Evolutionary conservation across 2,888 invertebrate species (phyloP).

Genomic region (Synergus umbraculus): DNA sequence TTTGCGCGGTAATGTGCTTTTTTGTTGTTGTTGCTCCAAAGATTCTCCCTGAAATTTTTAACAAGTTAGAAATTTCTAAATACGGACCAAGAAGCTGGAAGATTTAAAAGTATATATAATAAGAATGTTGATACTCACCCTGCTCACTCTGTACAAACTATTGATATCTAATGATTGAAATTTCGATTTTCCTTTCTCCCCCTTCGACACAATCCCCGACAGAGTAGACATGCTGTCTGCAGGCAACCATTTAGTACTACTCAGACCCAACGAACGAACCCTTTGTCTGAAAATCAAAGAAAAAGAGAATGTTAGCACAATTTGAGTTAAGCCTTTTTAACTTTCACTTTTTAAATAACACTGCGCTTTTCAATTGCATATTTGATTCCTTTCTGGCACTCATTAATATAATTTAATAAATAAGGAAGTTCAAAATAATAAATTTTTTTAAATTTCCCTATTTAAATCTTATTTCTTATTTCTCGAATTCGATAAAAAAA

Average conservation of each 20-base stretch:
- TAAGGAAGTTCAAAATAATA: not conserved
- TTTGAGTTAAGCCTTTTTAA: not conserved
- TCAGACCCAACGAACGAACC: conserved; percentile 89
- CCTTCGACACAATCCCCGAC: conserved; percentile 91
- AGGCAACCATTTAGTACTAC: conserved; percentile 93
- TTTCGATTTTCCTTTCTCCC: conserved; percentile 95
- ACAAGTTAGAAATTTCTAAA: conserved; percentile 53
- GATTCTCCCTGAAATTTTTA: conserved; percentile 84
- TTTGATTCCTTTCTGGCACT: not conserved
- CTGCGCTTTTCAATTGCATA: not conserved
- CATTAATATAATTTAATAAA: not conserved
- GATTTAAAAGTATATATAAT: not conserved
- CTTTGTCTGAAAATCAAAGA: conserved; percentile 79
- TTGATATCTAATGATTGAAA: conserved; percentile 98
- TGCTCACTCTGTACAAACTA: conserved; percentile 94
- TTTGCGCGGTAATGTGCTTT: conserved; percentile 95
- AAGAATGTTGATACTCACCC: conserved; percentile 80
- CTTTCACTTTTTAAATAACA: not conserved
- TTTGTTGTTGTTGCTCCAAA: conserved; percentile 92
- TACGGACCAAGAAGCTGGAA: conserved; percentile 26
- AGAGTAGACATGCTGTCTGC: conserved; percentile 98
- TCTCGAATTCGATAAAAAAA: not conserved
- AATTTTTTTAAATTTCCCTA: not conserved
- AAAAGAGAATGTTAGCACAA: conserved; percentile 44
- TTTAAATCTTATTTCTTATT: not conserved